These are phyloP conservation scores for Phoenoteleia sp. DNA, from an alignment of 2,888 invertebrate species.

Conservation along the genomic window DNA sequence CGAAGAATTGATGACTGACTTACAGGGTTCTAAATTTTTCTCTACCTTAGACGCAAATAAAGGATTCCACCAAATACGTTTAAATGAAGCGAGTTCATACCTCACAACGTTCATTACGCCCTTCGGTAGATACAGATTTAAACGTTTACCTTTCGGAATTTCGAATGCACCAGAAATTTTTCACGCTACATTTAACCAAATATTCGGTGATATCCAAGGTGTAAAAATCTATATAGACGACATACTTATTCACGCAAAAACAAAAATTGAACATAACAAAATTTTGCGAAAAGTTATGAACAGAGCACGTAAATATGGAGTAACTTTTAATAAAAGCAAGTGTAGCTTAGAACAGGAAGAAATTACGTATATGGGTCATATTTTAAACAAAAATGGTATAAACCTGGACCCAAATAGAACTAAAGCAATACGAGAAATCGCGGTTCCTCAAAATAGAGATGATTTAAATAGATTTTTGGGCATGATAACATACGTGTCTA, in stretches of 20 bases:
- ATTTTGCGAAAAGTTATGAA: slow-evolving; percentile 35
- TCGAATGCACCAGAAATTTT: slow-evolving; percentile 77
- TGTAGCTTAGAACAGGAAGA: slow-evolving; percentile 15
- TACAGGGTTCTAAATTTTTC: slow-evolving; percentile 47
- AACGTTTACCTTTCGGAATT: slow-evolving; percentile 78
- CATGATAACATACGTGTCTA: slow-evolving; percentile 75
- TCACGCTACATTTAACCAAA: slow-evolving; percentile 71
- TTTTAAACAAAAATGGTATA: slow-evolving; percentile 50
- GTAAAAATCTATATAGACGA: slow-evolving; percentile 77
- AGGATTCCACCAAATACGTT: slow-evolving; percentile 67
- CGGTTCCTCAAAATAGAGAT: slow-evolving; percentile 33
- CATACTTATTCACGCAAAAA: slow-evolving; percentile 73
- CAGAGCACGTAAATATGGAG: slow-evolving; percentile 35
- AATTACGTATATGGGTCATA: slow-evolving; percentile 56
- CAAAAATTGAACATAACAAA: slow-evolving; percentile 12
- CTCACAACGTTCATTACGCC: slow-evolving; percentile 77
- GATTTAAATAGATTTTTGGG: slow-evolving; percentile 68
- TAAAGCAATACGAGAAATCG: slow-evolving; percentile 57
- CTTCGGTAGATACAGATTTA: slow-evolving; percentile 78
- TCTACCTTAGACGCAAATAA: slow-evolving; percentile 73
- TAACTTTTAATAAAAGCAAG: slow-evolving; percentile 54
- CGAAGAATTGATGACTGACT: slow-evolving; percentile 63
- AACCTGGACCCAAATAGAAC: slow-evolving; percentile 53
- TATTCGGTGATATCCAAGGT: slow-evolving; percentile 74
- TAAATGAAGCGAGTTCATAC: slow-evolving; percentile 74